Base-by-base conservation (phyloP, 2,888 invertebrate genomes). In the Metopia argyrocephala region DNA sequence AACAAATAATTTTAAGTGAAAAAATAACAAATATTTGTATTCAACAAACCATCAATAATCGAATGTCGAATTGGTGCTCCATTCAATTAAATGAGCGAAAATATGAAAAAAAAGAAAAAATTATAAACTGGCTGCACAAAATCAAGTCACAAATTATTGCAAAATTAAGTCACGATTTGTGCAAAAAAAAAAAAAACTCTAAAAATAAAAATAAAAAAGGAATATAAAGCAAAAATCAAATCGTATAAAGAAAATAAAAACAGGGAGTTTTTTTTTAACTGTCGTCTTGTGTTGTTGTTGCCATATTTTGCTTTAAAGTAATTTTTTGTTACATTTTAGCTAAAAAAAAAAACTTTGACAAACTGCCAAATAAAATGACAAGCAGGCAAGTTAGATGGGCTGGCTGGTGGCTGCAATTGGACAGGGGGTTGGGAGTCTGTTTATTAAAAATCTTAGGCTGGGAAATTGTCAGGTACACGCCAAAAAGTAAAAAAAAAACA, bases 91-190 rank as follows among this genome's bases (percentile, higher is more conserved):
- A 74, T 82, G 83, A 70, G 79, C 52, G 69, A 70, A 66, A 45
- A n/a, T 38, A 15, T 38, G 38, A 12, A 15, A 38, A 56, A 38
- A 38, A 25, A 66, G 70, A 62, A 54, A 5, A 31, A 45, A 69
- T 79, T 79, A 82, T 78, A 84, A 83, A 82, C 61, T 83, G 82
- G 82, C 66, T 74, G 28, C 56, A 83, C 62, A 81, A 75, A 79
- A 74, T 59, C 64, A 68, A 76, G 68, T 76, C 76, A 79, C 84
- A 86, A 86, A 85, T 86, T 85, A 85, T 86, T 85, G 85, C 86
- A 85, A 85, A 86, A 85, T 84, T 85, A 82, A 87, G 87, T 87
- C 87, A 87, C 88, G 87, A 87, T 88, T 86, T 87, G 54, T 82
- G 38, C 15, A 15, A 15, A 38, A 15, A 38, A 38, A 38, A 3